Evolutionary conservation across 2,888 invertebrate genomes (phyloP), one percentile per base, ranked within the genome.

Genomic region (Trichopria drosophilae): DNA sequence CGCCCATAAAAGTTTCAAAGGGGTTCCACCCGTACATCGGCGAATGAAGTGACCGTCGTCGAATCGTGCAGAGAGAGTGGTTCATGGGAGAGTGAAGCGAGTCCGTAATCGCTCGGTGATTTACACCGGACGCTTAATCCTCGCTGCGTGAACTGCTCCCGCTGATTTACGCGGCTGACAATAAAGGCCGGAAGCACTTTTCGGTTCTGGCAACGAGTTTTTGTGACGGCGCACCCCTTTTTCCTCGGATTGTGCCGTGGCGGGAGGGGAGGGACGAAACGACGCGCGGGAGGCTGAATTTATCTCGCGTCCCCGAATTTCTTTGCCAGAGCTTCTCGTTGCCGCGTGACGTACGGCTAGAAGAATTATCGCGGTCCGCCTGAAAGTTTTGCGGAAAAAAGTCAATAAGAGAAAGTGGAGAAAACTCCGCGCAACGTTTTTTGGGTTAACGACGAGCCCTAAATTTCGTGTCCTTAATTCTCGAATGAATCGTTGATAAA

Each of bases 151-250:
- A 29, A 46, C 57, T 57, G 55, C 51, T 56, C 56, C 47, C 39
- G 60, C 63, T 65, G 65, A 65, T 65, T 65, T 65, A 65, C 61
- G 62, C 55, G 61, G 46, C 60, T 63, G 62, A 60, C 62, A 61
- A 62, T 63, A 61, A 63, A 65, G 60, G 59, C 59, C 61, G 61
- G 63, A 63, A 65, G 63, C 61, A 62, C 62, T 65, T 63, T 65
- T 62, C 62, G 62, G 58, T 61, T 51, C 58, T 57, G 58, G 57
- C 59, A 62, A 63, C 58, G 62, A 64, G 62, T 62, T 62, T 63
- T 61, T 62, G 60, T 57, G 57, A 59, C 53, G 58, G 54, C 50
- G 54, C 53, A 56, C 55, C 39, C 12, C 35, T 31, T 36, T n/a
- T 18, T 26, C 28, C 32, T 23, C 22, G n/a, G n/a, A n/a, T n/a